Percentiles rank a stretch among this genome's conserved stretches.
Conservation (phyloP, 2,888 invertebrate genomes). For the Chydorus sphaericus region DNA sequence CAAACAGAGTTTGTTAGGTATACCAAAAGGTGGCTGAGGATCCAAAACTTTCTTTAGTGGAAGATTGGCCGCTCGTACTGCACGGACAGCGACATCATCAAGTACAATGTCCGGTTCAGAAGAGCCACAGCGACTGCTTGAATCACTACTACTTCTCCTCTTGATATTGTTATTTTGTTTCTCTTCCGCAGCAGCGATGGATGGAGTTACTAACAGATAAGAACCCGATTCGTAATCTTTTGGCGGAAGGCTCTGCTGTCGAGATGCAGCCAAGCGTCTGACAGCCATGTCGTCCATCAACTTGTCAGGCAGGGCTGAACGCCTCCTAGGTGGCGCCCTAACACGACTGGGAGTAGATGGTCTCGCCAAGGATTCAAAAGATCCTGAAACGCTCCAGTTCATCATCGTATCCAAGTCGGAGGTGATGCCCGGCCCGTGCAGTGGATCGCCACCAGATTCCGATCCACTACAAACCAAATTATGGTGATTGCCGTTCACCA, state of each 20-base stretch:
- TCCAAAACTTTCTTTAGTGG: slow-evolving; percentile 45
- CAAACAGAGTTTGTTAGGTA: too few species aligned
- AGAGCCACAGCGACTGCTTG: slow-evolving; percentile 9
- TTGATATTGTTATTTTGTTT: slow-evolving; percentile 14
- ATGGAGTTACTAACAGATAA: slow-evolving; percentile 54
- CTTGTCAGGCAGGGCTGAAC: slow-evolving; percentile 44
- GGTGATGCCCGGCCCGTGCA: slow-evolving; percentile 17
- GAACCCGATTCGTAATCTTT: slow-evolving; percentile 40
- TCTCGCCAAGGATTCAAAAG: slow-evolving; percentile 14
- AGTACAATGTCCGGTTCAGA: slow-evolving; percentile 61
- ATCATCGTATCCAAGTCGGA: slow-evolving; percentile 17
- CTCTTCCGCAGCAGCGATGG: slow-evolving; percentile 30
- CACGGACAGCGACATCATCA: slow-evolving; percentile 73
- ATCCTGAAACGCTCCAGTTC: slow-evolving; percentile 17
- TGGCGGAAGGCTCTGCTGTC: slow-evolving; percentile 28
- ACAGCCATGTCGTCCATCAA: slow-evolving; percentile 67
- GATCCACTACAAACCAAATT: slow-evolving; percentile 27
- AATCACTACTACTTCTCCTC: too few species aligned
- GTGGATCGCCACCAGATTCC: slow-evolving; percentile 31
- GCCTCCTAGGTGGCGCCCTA: slow-evolving; percentile 17
- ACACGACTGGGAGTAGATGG: not conserved
- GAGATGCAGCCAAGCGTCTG: slow-evolving; percentile 41
- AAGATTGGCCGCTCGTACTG: slow-evolving; percentile 56
- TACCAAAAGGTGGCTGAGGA: slow-evolving; percentile 52
- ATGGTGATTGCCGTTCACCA: slow-evolving; percentile 14